Evolutionary conservation across 2,888 invertebrate genomes (phyloP).

Genomic region (Poecilobothrus nobilitatus): DNA sequence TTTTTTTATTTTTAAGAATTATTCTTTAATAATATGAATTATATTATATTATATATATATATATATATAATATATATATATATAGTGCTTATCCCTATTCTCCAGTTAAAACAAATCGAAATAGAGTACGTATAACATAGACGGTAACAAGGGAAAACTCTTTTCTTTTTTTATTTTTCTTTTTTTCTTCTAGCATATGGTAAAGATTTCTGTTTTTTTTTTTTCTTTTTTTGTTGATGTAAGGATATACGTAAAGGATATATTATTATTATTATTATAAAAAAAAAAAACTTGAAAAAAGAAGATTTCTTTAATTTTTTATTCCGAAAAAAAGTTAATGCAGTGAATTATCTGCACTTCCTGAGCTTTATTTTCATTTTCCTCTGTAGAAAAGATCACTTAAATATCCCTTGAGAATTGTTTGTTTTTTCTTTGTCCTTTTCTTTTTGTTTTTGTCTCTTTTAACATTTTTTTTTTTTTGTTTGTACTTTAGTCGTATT

Average conservation of each 20-base stretch:
- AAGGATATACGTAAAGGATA: background rate
- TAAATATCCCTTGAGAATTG: constrained; percentile 2
- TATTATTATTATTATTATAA: background rate
- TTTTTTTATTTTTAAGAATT: no score
- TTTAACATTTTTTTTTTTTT: background rate
- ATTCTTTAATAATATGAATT: no score
- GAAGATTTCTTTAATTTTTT: background rate
- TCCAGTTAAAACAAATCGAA: no score
- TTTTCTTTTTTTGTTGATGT: background rate
- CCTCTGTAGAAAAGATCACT: background rate
- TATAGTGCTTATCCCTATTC: no score
- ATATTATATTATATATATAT: no score
- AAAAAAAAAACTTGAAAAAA: no score
- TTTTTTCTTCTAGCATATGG: background rate
- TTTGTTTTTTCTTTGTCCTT: background rate
- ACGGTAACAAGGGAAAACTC: background rate
- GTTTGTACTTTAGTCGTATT: background rate
- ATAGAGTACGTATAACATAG: no score
- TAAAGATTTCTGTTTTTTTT: background rate
- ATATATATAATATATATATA: no score
- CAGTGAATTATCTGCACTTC: constrained; percentile 6
- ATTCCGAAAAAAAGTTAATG: background rate
- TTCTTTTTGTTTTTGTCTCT: no score
- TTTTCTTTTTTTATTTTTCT: background rate
- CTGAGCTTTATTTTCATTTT: constrained; percentile 1